A percentile compares a stretch with the other conserved stretches of the same genome.
Conservation (phyloP, 2,888 invertebrate genomes). For the Parnassius orleans region DNA sequence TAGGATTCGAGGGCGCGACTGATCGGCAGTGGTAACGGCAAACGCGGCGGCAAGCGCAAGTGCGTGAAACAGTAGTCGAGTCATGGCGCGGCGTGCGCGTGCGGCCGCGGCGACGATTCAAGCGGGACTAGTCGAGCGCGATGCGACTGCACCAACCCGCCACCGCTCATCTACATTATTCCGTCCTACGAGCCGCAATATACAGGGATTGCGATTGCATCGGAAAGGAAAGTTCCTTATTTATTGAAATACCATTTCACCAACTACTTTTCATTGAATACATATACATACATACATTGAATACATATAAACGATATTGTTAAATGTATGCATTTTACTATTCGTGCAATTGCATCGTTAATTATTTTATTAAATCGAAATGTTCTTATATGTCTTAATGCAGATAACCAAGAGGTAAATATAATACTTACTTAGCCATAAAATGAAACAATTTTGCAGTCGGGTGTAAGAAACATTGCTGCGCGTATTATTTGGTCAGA, state of each 20-base stretch:
- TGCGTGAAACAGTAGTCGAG: slow-evolving; percentile 61
- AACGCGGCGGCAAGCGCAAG: slow-evolving; percentile 56
- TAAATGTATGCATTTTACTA: too few species aligned
- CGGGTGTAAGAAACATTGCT: too few species aligned
- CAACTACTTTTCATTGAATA: slow-evolving; percentile 5
- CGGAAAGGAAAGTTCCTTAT: slow-evolving; percentile 25
- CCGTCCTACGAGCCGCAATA: slow-evolving; percentile 55
- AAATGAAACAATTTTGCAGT: too few species aligned
- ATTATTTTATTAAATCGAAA: too few species aligned
- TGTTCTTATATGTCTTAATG: too few species aligned
- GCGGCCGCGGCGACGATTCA: slow-evolving; percentile 65
- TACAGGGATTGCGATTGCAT: slow-evolving; percentile 24
- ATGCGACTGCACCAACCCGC: slow-evolving; percentile 41
- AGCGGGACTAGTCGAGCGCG: slow-evolving; percentile 75
- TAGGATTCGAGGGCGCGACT: slow-evolving; percentile 66
- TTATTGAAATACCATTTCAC: slow-evolving; percentile 7
- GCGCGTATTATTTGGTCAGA: too few species aligned
- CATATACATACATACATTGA: too few species aligned
- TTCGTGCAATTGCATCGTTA: too few species aligned
- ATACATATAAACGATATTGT: too few species aligned
- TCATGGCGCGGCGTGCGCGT: slow-evolving; percentile 71
- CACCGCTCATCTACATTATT: slow-evolving; percentile 44
- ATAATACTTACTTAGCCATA: too few species aligned
- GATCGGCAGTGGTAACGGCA: slow-evolving; percentile 47
- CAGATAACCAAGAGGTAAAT: too few species aligned